These are phyloP conservation scores for Drosophila ficusphila DNA, from an alignment of 1,140 invertebrate species.

Conservation along the genomic window DNA sequence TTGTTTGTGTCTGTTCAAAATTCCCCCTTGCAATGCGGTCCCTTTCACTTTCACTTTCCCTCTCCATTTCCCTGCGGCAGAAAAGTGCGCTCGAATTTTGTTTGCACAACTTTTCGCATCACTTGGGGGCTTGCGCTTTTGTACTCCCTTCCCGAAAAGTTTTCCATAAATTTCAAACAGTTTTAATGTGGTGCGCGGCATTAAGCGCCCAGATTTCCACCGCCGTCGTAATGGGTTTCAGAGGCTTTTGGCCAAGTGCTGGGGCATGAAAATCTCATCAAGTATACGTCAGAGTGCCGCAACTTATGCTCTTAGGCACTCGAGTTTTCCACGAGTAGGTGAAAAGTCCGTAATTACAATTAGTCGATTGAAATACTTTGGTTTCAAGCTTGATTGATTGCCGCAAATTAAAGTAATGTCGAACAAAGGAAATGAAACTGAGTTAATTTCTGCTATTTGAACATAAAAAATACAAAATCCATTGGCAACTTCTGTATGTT, in stretches of 20 bases:
- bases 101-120: constrained; percentile 36
- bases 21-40: constrained; percentile 21
- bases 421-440: no score
- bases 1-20: constrained; percentile 53
- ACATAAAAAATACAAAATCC: no score
- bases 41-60: no score
- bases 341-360: background rate
- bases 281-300: background rate
- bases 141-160: constrained; percentile 5
- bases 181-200: constrained; percentile 26
- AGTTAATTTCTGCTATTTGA: no score
- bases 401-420: no score
- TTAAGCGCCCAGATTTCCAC: constrained; percentile 3
- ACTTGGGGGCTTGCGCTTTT: constrained; percentile 33
- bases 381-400: background rate
- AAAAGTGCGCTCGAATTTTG: constrained; percentile 30
- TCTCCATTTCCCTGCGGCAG: no score
- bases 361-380: no score
- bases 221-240: constrained; percentile 14
- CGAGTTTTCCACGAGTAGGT: background rate
- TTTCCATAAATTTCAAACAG: constrained; percentile 40
- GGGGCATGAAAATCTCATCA: constrained; percentile 13
- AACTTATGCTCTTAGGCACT: background rate
- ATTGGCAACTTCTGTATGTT: no score
- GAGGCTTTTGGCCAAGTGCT: background rate